Evolutionary conservation across 2,888 invertebrate species (phyloP), one percentile per base, ranked within the genome.

Genomic region (Lepetodrilus schrolli): DNA sequence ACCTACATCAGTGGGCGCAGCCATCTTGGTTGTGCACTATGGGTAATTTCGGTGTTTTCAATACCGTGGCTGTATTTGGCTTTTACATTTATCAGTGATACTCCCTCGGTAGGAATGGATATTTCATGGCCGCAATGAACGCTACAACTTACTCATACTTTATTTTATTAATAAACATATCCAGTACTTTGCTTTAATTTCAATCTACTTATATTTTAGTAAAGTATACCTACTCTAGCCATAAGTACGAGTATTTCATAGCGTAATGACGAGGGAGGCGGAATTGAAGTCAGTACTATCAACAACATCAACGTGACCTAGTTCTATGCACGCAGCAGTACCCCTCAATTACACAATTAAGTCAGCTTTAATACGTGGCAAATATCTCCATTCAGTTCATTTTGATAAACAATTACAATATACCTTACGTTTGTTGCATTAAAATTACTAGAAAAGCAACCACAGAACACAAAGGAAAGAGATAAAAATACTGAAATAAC

Each of bases 11-110:
- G 73, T 78, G 84, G 83, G 70, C 74, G 84, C 81, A 77, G 82
- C 79, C 84, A 84, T 84, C 50, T 83, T 83, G 66, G 34, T 47
- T 43, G 37, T 68, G 84, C 70, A 82, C 73, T 78, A 10, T 84
- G 84, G 84, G 84, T 82, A 80, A 73, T 80, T 75, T 73, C 78
- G 77, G 77, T 76, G 77, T 75, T 76, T 58, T 47, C 66, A 43
- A 38, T 30, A 58, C 49, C 51, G 38, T 68, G 36, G 68, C 34
- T 20, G n/a, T 13, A 26, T 20, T 20, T 30, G 34, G 51, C 20
- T 48, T n/a, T 73, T 20, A 49, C 37, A 38, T 48, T 30, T 68
- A 68, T 4, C 37, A 20, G 36, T 26, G n/a, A 47, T 8, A 10
- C 68, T 43, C 68, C 68, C 43, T 17, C 66, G 26, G 13, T 30